Evolutionary conservation across 2,113 vertebrate species (phyloP).

Genomic region (Cyprinodon brontotheroides): DNA sequence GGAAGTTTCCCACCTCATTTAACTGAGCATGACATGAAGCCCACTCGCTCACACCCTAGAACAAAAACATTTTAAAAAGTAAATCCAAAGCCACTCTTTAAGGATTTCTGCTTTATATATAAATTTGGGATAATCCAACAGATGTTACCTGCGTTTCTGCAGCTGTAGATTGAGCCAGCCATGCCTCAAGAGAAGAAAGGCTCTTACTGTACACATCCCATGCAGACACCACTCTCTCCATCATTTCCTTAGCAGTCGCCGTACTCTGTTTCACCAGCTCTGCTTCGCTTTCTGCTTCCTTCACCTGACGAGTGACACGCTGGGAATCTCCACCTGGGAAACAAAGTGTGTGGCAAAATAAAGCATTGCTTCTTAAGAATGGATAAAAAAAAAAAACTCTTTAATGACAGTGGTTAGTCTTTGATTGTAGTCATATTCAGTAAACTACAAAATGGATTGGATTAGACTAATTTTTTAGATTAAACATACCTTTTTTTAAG

Average conservation of each 20-base stretch:
- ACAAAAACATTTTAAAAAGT: neutral
- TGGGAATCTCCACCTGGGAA: conserved; percentile 31
- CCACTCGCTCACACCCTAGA: conserved; percentile 51
- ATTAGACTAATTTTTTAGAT: too few relatives aligned
- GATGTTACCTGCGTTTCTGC: conserved; percentile 18
- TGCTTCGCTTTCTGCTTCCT: conserved; percentile 41
- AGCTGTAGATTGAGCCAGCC: conserved; percentile 20
- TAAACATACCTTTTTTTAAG: too few relatives aligned
- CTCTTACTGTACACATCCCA: conserved; percentile 45
- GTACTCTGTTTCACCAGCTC: conserved; percentile 22
- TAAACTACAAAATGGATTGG: neutral
- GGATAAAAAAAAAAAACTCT: neutral
- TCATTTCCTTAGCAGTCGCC: conserved; percentile 6
- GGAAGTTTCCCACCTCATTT: conserved; percentile 53
- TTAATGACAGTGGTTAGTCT: neutral
- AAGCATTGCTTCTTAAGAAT: neutral
- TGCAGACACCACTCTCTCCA: conserved; percentile 46
- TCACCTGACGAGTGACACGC: conserved; percentile 28
- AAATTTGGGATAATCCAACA: neutral
- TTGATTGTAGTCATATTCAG: neutral
- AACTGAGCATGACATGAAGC: conserved; percentile 43
- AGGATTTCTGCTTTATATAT: neutral
- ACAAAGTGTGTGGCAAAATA: neutral
- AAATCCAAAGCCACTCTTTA: neutral
- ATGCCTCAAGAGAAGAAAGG: conserved; percentile 31